phyloP scores from a whole-genome alignment of 2,888 invertebrate species.

The Xestia sexstrigata region DNA sequence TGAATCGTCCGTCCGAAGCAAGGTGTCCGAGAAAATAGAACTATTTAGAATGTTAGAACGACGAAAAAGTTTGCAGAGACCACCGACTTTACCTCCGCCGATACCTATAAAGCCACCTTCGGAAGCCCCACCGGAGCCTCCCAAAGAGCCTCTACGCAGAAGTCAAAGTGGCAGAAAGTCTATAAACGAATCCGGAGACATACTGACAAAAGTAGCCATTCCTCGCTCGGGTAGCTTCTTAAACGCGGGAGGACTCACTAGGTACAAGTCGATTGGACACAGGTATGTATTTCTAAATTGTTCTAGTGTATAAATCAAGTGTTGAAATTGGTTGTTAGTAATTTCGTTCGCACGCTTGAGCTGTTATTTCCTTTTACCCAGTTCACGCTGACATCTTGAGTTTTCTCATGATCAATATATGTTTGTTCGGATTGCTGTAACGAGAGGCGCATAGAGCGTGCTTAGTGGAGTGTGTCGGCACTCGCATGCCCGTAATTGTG shows the following conservation, averaged over 20 bases:
- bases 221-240: conserved; percentile 96
- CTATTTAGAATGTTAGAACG: conserved; percentile 87
- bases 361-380: conserved; percentile 78
- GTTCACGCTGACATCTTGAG: conserved; percentile 72
- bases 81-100: conserved; percentile 87
- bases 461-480: conserved; percentile 82
- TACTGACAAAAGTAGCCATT: conserved; percentile 96
- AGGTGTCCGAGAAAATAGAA: conserved; percentile 89
- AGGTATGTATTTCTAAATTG: conserved; percentile 88
- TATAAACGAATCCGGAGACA: conserved; percentile 93
- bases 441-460: conserved; percentile 79
- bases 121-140: conserved; percentile 75
- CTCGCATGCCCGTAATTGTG: conserved; percentile 85
- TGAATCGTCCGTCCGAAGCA: conserved; percentile 87
- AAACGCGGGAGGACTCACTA: conserved; percentile 94
- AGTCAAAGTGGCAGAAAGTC: conserved; percentile 88
- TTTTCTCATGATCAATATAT: conserved; percentile 75
- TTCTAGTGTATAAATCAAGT: conserved; percentile 70
- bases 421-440: conserved; percentile 77
- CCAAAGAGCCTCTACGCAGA: conserved; percentile 84
- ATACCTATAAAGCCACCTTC: conserved; percentile 83
- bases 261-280: conserved; percentile 93
- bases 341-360: conserved; percentile 74
- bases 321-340: conserved; percentile 67
- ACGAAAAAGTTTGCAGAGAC: conserved; percentile 86